Evolutionary conservation across 2,888 invertebrate genomes (phyloP).

Genomic region (Latheticus oryzae): DNA sequence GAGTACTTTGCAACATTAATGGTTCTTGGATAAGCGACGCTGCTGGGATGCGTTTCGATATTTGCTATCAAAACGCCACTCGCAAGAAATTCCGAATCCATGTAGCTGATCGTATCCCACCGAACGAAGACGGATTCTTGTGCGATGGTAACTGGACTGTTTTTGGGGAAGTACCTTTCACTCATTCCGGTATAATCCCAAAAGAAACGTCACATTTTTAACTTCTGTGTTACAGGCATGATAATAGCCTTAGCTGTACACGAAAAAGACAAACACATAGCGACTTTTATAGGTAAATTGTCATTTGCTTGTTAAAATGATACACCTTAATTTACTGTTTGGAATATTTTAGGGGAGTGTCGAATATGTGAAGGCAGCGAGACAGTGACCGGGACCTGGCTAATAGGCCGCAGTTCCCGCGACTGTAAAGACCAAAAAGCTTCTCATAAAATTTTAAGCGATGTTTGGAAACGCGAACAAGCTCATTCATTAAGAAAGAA

Average conservation of each 20-base stretch:
- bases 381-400: constrained; percentile 60
- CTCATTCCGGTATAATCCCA: constrained; percentile 53
- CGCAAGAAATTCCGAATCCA: constrained; percentile 34
- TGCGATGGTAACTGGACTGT: constrained; percentile 54
- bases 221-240: constrained; percentile 44
- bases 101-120: constrained; percentile 40
- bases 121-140: constrained; percentile 54
- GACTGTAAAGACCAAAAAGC: constrained; percentile 59
- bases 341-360: constrained; percentile 58
- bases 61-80: constrained; percentile 28
- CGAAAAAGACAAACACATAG: constrained; percentile 51
- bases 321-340: constrained; percentile 4
- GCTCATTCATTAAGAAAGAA: constrained; percentile 49
- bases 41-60: constrained; percentile 51
- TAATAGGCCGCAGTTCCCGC: constrained; percentile 54
- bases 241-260: constrained; percentile 54
- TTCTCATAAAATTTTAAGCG: constrained; percentile 53
- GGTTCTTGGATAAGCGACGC: constrained; percentile 57
- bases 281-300: constrained; percentile 58
- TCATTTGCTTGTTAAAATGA: not conserved
- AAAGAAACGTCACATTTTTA: no score
- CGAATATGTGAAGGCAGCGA: constrained; percentile 58
- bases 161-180: constrained; percentile 54
- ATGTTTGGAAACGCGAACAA: constrained; percentile 52
- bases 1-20: constrained; percentile 50